A percentile compares a stretch with the other conserved stretches of the same genome.
Evolutionary conservation across 2,797 vertebrate genomes (phyloP).

Genomic region (Onychomys arenicola): DNA sequence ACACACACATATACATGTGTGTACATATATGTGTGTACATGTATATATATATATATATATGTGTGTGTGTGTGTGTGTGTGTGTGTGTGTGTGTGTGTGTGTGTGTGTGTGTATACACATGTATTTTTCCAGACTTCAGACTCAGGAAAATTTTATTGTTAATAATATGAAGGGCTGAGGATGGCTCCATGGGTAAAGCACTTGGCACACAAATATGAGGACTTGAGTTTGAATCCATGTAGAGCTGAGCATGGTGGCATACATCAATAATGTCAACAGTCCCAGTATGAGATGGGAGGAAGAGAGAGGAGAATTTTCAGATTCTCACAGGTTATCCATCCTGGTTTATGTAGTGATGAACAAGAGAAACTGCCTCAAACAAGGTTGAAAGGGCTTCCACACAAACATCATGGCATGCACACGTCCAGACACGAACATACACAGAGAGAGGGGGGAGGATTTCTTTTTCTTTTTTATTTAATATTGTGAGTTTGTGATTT

Average conservation of each 20-base stretch:
- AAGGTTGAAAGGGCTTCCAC: not conserved
- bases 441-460: no score
- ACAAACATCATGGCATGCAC: not conserved
- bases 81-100: not conserved
- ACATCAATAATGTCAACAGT: not conserved
- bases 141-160: conserved; percentile 28
- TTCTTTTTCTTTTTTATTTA: not conserved
- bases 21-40: not conserved
- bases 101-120: not conserved
- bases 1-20: not conserved
- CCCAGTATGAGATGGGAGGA: not conserved
- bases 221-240: not conserved
- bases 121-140: conserved; percentile 3
- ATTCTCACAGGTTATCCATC: no score
- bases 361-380: not conserved
- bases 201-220: not conserved
- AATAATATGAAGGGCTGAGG: not conserved
- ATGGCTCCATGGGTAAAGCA: not conserved
- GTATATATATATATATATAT: no score
- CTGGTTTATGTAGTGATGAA: not conserved
- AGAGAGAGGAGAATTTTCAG: not conserved
- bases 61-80: not conserved
- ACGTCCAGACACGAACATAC: not conserved
- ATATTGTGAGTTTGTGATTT: not conserved
- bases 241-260: not conserved